These are phyloP conservation scores for Eristalis intricaria DNA, from an alignment of 2,888 invertebrate species.

Conservation along the genomic window DNA sequence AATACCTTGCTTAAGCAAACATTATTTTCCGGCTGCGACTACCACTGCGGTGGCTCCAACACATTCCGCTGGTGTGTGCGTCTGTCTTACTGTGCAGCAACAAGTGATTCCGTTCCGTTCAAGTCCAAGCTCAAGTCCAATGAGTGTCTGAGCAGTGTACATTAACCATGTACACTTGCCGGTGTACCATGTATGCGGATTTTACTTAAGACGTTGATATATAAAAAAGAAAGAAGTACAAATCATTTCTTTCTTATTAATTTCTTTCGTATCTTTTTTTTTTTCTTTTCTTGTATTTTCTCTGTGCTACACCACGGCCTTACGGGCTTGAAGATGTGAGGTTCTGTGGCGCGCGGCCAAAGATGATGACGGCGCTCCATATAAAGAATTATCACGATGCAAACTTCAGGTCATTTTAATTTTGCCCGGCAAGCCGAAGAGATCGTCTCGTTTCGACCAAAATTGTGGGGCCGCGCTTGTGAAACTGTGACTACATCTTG, in stretches of 20 bases:
- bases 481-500: not conserved
- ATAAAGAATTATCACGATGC: conserved; percentile 74
- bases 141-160: conserved; percentile 56
- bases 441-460: conserved; percentile 40
- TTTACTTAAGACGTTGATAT: conserved; percentile 54
- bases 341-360: conserved; percentile 58
- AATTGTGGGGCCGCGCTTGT: conserved; percentile 20
- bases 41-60: conserved; percentile 26
- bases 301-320: conserved; percentile 29
- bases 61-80: conserved; percentile 3
- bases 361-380: conserved; percentile 68
- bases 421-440: conserved; percentile 72
- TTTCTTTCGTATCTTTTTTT: conserved; percentile 38
- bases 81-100: conserved; percentile 17
- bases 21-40: conserved; percentile 18
- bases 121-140: conserved; percentile 36
- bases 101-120: not conserved
- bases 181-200: conserved; percentile 50
- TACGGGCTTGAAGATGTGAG: conserved; percentile 32
- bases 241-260: conserved; percentile 65
- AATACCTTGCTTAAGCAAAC: conserved; percentile 40
- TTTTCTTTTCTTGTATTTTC: conserved; percentile 37
- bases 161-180: conserved; percentile 58
- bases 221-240: conserved; percentile 58
- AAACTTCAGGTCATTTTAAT: conserved; percentile 75